A percentile compares a stretch with the other conserved stretches of the same genome.
phyloP scores from a whole-genome alignment of 2,113 vertebrate species.

The Aldabrachelys gigantea region DNA sequence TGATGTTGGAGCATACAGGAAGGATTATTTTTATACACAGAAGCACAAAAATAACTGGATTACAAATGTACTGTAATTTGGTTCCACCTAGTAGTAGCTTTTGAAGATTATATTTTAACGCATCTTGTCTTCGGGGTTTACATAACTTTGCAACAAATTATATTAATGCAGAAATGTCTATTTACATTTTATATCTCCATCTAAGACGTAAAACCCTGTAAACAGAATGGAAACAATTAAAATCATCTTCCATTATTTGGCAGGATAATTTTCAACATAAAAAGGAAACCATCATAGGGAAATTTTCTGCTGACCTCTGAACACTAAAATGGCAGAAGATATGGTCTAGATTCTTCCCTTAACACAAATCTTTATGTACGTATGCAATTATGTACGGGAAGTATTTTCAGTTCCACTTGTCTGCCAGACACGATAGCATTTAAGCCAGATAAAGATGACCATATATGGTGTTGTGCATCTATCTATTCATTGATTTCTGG shows the following conservation, averaged over 20 bases:
- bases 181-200: not conserved
- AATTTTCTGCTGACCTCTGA: not conserved
- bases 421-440: not conserved
- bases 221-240: conserved; percentile 21
- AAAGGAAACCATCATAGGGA: rapidly evolving
- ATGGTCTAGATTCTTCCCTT: not conserved
- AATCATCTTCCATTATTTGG: not conserved
- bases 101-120: not conserved
- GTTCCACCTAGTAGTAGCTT: not conserved
- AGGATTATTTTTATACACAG: not conserved
- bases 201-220: not conserved
- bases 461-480: not conserved
- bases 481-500: not conserved
- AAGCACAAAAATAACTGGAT: not conserved
- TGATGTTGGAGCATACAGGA: not conserved
- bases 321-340: not conserved
- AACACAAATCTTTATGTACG: not conserved
- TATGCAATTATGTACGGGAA: not conserved
- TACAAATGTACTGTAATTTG: not conserved
- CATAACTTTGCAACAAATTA: conserved; percentile 5
- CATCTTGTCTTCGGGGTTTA: not conserved
- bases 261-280: not conserved
- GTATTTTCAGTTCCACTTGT: not conserved
- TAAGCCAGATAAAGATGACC: not conserved
- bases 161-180: not conserved